Base-by-base conservation (phyloP, 2,888 invertebrate genomes). In the Carterocephalus palaemon region DNA sequence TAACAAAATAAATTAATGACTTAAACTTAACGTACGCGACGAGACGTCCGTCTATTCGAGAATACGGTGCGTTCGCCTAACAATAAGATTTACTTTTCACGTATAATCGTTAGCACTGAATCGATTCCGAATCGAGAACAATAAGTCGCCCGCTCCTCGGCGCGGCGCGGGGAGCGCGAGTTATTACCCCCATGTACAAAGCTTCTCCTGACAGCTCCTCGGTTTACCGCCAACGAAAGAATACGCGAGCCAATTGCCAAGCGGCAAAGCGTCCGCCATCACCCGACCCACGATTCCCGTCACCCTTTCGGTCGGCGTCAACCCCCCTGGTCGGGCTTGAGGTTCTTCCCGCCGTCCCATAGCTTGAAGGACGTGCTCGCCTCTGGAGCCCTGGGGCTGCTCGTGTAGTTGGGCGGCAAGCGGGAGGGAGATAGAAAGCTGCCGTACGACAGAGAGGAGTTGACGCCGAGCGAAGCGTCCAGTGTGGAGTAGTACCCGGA, bases 401-500 rank as follows among this genome's bases (percentile, higher is more conserved):
- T 86, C 1, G 86, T 83, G 52, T 78, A 86, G 49, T 73, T 81
- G 7, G 83, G 65, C 13, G 78, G 78, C 31, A 85, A 55, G 9
- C 86, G 70, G 8, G 82, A 68, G 3, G 85, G 82, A 0, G 85
- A 79, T 12, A 86, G 57, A 54, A 86, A 86, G 51, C 84, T 84
- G 10, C 85, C 80, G 56, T 83, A 86, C 22, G 84, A 83, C 46
- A 86, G 49, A 7, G 85, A 84, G 56, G 86, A 85, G 71, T 85
- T 84, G 74, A 84, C 77, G 54, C 86, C 84, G 42, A 85, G 71
- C 48, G 85, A 85, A 52, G 82, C 60, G 61, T 87, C 88, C 60
- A 87, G 64, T 34, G 83, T 78, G 53, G 87, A 88, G 70, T 81
- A 88, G 70, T 87, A 88, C 51, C 88, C 88, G 51, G 86, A 87